A percentile compares a stretch with the other conserved stretches of the same genome.
phyloP scores from a whole-genome alignment of 1,140 invertebrate genomes.

The Drosophila pallidifrons region DNA sequence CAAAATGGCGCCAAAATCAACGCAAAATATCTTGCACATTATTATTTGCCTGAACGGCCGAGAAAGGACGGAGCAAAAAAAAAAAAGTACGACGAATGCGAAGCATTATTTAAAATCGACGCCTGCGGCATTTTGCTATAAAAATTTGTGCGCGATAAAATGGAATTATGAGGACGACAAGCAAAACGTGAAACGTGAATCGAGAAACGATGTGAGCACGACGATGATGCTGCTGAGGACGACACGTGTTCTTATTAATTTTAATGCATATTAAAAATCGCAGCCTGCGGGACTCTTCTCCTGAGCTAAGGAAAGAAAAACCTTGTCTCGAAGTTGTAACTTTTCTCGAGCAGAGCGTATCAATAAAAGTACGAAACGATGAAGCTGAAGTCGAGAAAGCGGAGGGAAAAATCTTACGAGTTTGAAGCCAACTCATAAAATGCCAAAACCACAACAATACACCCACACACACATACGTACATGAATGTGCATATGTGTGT shows the following conservation, averaged over 20 bases:
- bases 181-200: not conserved
- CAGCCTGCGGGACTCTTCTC: conserved; percentile 33
- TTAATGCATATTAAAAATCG: conserved; percentile 83
- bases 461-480: conserved; percentile 21
- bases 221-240: conserved; percentile 30
- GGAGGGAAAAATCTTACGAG: conserved; percentile 18
- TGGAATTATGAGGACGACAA: conserved; percentile 70
- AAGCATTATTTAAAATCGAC: conserved; percentile 75
- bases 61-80: not conserved
- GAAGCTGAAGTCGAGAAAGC: not conserved
- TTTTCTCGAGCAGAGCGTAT: conserved; percentile 51
- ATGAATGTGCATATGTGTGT: not conserved
- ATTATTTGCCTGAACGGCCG: conserved; percentile 7
- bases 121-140: conserved; percentile 70
- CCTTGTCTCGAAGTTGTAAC: conserved; percentile 39
- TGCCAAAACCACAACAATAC: conserved; percentile 52
- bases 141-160: conserved; percentile 83
- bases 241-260: conserved; percentile 84
- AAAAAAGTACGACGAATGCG: not conserved
- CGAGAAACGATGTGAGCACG: conserved; percentile 3
- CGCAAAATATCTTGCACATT: conserved; percentile 35
- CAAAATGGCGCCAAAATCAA: conserved; percentile 78
- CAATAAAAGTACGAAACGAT: conserved; percentile 57
- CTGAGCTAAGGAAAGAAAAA: conserved; percentile 4
- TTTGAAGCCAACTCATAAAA: conserved; percentile 53